A percentile compares a stretch with the other conserved stretches of the same genome.
These are phyloP conservation scores for Actinia equina DNA, from an alignment of 64 coral and sea anemone genomes.

Conservation along the genomic window DNA sequence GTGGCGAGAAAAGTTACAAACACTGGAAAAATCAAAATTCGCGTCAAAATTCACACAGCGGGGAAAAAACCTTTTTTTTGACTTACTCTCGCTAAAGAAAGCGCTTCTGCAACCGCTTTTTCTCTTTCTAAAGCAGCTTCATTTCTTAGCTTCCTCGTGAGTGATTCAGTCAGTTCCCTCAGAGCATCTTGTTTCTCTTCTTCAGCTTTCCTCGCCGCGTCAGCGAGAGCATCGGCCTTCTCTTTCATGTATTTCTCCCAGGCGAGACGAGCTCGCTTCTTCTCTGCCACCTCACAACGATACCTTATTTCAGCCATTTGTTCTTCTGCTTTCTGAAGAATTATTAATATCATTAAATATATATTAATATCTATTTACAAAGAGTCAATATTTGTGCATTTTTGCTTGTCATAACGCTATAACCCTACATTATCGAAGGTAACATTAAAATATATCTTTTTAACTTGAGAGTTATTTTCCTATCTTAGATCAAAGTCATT, in stretches of 20 bases:
- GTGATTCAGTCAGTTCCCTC: constrained; percentile 41
- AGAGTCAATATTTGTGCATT: too few relatives aligned
- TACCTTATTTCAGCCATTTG: constrained; percentile 89
- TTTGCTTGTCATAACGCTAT: too few relatives aligned
- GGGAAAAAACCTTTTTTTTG: neutral
- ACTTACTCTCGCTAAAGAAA: constrained; percentile 68
- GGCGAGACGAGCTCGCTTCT: constrained; percentile 76
- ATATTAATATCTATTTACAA: neutral
- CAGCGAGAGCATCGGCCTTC: constrained; percentile 51
- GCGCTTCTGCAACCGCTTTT: constrained; percentile 56
- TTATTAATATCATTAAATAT: neutral
- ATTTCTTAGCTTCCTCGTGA: constrained; percentile 66
- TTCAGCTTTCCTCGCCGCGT: constrained; percentile 60
- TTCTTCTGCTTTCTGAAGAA: constrained; percentile 68
- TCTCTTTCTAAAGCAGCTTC: constrained; percentile 79
- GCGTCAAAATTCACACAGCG: neutral
- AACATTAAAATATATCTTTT: too few relatives aligned
- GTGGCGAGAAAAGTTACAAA: neutral
- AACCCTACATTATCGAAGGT: too few relatives aligned
- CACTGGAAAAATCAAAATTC: too few relatives aligned
- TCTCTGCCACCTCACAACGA: constrained; percentile 92
- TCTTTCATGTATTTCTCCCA: constrained; percentile 65
- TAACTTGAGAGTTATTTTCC: too few relatives aligned
- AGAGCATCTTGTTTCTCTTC: constrained; percentile 78
- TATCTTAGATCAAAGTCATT: neutral